Evolutionary conservation across 2,797 vertebrate species (phyloP).

Genomic region (Alauda arvensis): DNA sequence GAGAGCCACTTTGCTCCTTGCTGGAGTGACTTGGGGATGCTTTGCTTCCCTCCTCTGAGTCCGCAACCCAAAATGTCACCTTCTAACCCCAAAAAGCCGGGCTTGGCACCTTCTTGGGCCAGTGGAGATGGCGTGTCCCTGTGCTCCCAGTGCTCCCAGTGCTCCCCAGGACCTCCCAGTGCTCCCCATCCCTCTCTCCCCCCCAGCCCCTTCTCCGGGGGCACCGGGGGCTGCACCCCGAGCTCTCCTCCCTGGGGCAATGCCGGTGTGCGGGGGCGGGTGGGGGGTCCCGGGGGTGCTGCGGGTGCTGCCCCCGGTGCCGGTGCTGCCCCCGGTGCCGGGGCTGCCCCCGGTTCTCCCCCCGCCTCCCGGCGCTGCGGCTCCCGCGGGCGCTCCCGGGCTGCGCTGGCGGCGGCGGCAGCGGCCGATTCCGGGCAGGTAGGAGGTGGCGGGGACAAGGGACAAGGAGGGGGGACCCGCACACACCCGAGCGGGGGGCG

Average conservation of each 20-base stretch:
- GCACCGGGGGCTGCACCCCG: background rate
- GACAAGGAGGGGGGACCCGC: background rate
- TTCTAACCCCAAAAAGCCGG: background rate
- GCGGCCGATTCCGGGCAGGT: background rate
- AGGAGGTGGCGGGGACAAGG: background rate
- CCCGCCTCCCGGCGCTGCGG: background rate
- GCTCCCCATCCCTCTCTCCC: fast-evolving
- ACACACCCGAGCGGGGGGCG: background rate
- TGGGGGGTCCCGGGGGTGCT: background rate
- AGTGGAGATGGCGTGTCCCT: fast-evolving
- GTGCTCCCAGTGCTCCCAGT: background rate
- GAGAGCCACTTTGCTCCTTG: background rate
- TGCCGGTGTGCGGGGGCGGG: background rate
- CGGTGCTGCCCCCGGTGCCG: background rate
- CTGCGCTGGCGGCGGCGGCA: background rate
- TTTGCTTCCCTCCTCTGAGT: fast-evolving
- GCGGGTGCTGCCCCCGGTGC: background rate
- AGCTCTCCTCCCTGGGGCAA: background rate
- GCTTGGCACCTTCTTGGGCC: background rate
- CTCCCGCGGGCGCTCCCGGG: background rate
- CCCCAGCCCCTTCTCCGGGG: fast-evolving
- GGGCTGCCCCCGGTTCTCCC: background rate
- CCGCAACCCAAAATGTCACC: background rate
- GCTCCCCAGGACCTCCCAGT: background rate
- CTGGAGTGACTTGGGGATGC: fast-evolving